Evolutionary conservation across 2,113 vertebrate species (phyloP).

Genomic region (Capreolus pygargus): DNA sequence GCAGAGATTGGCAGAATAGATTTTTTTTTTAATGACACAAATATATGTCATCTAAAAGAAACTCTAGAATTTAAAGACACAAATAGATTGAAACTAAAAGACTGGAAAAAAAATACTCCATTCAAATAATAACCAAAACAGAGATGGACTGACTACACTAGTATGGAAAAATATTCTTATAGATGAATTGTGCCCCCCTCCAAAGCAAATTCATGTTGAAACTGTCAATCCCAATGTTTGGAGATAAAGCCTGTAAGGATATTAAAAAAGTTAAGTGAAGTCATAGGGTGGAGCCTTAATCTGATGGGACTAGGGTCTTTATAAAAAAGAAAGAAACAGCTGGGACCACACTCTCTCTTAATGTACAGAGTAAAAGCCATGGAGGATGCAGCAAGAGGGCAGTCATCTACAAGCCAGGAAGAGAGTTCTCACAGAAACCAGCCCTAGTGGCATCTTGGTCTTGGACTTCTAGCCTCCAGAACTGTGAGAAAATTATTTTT

Average conservation of each 20-base stretch:
- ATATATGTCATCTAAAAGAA: neutral
- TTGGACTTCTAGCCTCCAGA: neutral
- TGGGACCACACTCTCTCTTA: neutral
- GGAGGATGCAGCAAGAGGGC: neutral
- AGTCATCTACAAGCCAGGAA: neutral
- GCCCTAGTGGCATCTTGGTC: neutral
- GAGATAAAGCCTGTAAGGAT: neutral
- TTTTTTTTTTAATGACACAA: neutral
- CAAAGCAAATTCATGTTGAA: neutral
- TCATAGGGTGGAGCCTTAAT: neutral
- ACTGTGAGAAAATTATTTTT: neutral
- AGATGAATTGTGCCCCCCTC: neutral
- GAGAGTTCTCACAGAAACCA: neutral
- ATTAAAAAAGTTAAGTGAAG: neutral
- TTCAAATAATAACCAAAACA: neutral
- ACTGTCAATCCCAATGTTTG: neutral
- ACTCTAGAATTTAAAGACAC: neutral
- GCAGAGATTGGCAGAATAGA: neutral
- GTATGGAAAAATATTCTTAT: neutral
- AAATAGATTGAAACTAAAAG: neutral
- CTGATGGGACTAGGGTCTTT: neutral
- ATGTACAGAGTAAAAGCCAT: neutral
- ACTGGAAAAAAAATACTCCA: neutral
- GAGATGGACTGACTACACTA: neutral
- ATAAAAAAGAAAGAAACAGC: neutral